These are phyloP conservation scores for Drosophila erecta DNA, from an alignment of 1,140 invertebrate genomes.

Conservation along the genomic window DNA sequence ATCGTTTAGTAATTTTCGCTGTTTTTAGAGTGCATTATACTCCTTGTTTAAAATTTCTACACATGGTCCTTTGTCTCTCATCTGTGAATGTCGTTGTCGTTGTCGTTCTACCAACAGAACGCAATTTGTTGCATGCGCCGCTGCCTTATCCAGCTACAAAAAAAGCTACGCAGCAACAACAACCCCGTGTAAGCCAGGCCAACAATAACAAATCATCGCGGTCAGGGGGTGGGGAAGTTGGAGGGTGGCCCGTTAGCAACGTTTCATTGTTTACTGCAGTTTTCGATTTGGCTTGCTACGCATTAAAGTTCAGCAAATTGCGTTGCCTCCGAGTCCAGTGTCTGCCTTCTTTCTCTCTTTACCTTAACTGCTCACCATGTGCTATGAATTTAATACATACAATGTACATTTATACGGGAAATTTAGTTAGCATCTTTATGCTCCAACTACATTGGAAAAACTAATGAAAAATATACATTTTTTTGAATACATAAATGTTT, in stretches of 20 bases:
- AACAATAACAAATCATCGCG: constrained; percentile 25
- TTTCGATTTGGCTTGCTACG: constrained; percentile 45
- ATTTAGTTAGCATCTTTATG: too few relatives aligned
- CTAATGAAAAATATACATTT: too few relatives aligned
- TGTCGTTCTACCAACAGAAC: too few relatives aligned
- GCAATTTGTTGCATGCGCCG: constrained; percentile 56
- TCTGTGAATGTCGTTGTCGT: constrained; percentile 12
- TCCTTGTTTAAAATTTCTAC: neutral
- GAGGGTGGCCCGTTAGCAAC: constrained; percentile 22
- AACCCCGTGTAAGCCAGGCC: constrained; percentile 24
- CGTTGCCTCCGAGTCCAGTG: constrained; percentile 38
- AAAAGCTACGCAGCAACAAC: constrained; percentile 36
- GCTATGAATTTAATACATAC: neutral
- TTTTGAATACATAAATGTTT: neutral
- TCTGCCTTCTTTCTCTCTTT: neutral
- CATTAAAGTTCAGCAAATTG: constrained; percentile 60
- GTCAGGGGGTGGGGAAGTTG: neutral
- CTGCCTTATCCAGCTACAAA: constrained; percentile 26
- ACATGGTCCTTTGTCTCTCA: neutral
- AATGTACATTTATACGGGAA: neutral
- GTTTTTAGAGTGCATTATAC: neutral
- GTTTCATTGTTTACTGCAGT: constrained; percentile 43
- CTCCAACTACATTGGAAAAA: too few relatives aligned
- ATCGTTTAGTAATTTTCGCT: too few relatives aligned
- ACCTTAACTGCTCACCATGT: neutral